Base-by-base conservation (phyloP, 2,888 invertebrate genomes). In the Mechanitis messenoides region DNA sequence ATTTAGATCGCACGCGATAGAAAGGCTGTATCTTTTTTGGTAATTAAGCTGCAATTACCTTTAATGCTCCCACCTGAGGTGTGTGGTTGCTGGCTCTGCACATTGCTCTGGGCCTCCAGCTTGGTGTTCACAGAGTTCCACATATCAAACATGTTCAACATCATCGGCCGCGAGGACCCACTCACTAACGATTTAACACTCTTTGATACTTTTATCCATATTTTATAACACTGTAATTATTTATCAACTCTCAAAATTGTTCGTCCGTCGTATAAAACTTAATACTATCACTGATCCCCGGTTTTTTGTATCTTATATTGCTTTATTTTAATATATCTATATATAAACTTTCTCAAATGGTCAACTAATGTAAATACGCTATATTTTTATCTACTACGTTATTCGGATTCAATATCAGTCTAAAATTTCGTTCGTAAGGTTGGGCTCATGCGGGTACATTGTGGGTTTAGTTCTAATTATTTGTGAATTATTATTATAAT, bases 11-110 rank as follows among this genome's bases (percentile, higher is more conserved):
- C 50, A 50, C 58, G 45, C 53, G 38, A 46, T 55, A 62, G 57
- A 62, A 59, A 57, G 56, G 47, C 59, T 47, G 33, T 11, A 33
- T 20, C n/a, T 33, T 56, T 20, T 53, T 53, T 57, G 45, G 77
- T 77, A 77, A 78, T 79, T 79, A 81, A 77, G 73, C 76, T 75
- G 80, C 81, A 84, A 84, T 91, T 94, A 94, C 94, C 94, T 95
- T 95, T 95, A 88, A 95, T 94, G 83, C 94, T 94, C 90, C 94
- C 94, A 87, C 94, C 94, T 82, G 94, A 94, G 62, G 94, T 94
- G 87, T 94, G 94, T 66, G 94, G 94, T 80, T 94, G 94, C 81
- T 94, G 94, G 71, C 85, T 91, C 73, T 92, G 93, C 68, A 92
- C 87, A 78, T 92, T 92, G 77, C 90, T 92, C 81, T 93, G 92